These are phyloP conservation scores for Phrynocephalus versicolor DNA, from an alignment of 2,113 vertebrate genomes.

Conservation along the genomic window DNA sequence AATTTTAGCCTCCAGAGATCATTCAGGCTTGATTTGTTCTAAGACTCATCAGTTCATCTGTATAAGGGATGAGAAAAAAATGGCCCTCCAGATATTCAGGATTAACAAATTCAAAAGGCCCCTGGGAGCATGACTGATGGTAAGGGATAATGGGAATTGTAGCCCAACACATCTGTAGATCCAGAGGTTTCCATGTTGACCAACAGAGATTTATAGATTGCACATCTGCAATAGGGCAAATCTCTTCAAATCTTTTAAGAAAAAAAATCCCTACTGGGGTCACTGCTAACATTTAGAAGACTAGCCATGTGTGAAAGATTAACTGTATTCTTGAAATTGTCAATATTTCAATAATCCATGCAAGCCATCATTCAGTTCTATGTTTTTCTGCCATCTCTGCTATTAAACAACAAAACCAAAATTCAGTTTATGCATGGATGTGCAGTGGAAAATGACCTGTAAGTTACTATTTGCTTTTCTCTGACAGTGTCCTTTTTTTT, in stretches of 20 bases:
- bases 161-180: too few relatives aligned
- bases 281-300: neutral
- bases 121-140: neutral
- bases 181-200: too few relatives aligned
- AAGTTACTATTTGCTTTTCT: too few relatives aligned
- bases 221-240: neutral
- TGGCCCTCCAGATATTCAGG: neutral
- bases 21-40: too few relatives aligned
- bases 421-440: slow-evolving; percentile 3
- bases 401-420: slow-evolving; percentile 5
- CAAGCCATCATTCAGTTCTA: neutral
- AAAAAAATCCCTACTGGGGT: neutral
- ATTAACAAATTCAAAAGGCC: neutral
- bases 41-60: too few relatives aligned
- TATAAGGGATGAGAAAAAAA: neutral
- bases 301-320: neutral
- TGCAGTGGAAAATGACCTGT: neutral
- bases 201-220: neutral
- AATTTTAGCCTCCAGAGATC: too few relatives aligned
- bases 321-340: neutral
- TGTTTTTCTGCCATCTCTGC: neutral
- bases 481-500: too few relatives aligned
- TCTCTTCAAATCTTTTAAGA: neutral
- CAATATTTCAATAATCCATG: neutral
- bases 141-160: neutral